These are phyloP conservation scores for Aegithalos caudatus DNA, from an alignment of 2,113 vertebrate genomes.

Conservation along the genomic window DNA sequence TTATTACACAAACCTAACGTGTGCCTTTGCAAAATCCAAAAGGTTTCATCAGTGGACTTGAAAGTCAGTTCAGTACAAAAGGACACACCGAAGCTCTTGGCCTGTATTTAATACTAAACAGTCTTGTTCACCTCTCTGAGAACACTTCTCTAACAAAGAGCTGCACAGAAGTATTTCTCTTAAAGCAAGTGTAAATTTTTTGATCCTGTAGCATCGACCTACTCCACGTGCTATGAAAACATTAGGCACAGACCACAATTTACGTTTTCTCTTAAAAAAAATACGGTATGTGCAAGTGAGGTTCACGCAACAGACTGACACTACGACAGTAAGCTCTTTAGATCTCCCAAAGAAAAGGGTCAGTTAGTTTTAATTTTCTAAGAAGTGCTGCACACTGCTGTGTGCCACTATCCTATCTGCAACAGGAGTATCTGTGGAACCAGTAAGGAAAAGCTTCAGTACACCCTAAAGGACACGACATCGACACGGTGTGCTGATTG, in stretches of 20 bases:
- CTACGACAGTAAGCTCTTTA: conserved; percentile 58
- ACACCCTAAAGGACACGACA: conserved; percentile 7
- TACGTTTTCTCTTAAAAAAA: conserved; percentile 39
- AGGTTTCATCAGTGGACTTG: conserved; percentile 28
- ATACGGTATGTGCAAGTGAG: conserved; percentile 60
- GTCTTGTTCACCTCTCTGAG: conserved; percentile 6
- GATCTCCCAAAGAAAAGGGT: conserved; percentile 32
- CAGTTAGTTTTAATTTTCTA: background rate
- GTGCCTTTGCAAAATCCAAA: conserved; percentile 48
- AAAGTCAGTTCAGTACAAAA: conserved; percentile 67
- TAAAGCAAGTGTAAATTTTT: conserved; percentile 42
- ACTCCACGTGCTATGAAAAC: conserved; percentile 65
- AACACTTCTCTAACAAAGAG: conserved; percentile 54
- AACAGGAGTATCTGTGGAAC: conserved; percentile 15
- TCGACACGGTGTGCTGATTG: background rate
- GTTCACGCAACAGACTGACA: conserved; percentile 59
- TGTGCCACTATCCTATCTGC: background rate
- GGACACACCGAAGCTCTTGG: conserved; percentile 39
- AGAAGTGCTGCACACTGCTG: background rate
- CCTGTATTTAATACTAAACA: conserved; percentile 20
- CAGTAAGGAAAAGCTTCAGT: conserved; percentile 11
- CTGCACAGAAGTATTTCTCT: conserved; percentile 58
- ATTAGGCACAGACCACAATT: conserved; percentile 76
- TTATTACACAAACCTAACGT: conserved; percentile 27
- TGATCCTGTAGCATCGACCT: conserved; percentile 47